Evolutionary conservation across 2,888 invertebrate species (phyloP), one percentile per base, ranked within the genome.

Genomic region (Odiellus spinosus): DNA sequence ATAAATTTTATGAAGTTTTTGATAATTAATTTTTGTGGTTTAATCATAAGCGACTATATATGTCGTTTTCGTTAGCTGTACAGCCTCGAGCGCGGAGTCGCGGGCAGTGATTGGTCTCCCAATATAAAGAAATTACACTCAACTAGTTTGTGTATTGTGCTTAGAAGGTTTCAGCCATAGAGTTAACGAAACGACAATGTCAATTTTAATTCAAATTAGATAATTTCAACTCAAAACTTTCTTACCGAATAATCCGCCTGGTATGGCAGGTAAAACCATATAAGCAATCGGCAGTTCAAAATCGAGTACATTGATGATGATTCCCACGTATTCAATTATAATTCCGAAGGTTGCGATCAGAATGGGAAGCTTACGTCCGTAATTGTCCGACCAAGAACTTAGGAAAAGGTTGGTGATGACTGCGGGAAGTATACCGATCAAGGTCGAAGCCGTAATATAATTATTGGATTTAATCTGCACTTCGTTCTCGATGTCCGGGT

Each of bases 311-410:
- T 50, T 42, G 12, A 50, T 40, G 0, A 42, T 21, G 18, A 47
- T 42, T 18, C 36, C 8, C 3, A 34, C 14, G n/a, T 35, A 40
- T 15, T 52, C 52, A 3, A 52, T 12, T 4, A 48, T 26, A 8
- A 50, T 21, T 3, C 48, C 50, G 19, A 34, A 3, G 3, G 35
- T 32, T 5, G 50, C 46, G 6, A 48, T 35, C 11, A 49, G 12
- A 8, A 52, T 20, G 1, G 52, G 52, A 32, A 46, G 46, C 17
- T 48, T 52, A 33, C 52, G 42, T 33, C 49, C 48, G 41, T 52
- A 52, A 2, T 50, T 48, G 36, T 52, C 52, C 19, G 50, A 48
- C 52, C 52, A 52, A 3, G 52, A 50, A 18, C 49, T 47, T 45
- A 34, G 8, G 15, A 38, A 26, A 8, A 10, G 20, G 14, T 34